phyloP scores from a whole-genome alignment of 2,888 invertebrate genomes.

The Eudasyphora cyanicolor region DNA sequence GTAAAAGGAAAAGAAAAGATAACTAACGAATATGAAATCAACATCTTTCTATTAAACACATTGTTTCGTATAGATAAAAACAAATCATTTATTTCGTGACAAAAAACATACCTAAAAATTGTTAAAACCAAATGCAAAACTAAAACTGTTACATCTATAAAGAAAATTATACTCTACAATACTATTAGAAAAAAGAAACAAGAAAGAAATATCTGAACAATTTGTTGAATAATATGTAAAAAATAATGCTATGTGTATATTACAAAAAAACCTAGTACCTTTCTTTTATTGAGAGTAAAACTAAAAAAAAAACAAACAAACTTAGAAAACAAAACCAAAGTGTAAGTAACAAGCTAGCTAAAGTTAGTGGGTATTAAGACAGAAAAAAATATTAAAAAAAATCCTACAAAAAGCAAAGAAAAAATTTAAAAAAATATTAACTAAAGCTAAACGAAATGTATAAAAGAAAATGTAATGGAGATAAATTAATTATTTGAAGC shows the following conservation, averaged over 20 bases:
- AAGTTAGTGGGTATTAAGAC: slow-evolving; percentile 28
- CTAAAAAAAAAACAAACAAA: slow-evolving; percentile 24
- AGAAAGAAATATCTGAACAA: slow-evolving; percentile 41
- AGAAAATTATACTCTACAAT: slow-evolving; percentile 38
- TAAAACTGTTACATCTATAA: slow-evolving; percentile 55
- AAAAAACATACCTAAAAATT: background rate
- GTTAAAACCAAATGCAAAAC: slow-evolving; percentile 1
- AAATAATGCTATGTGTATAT: slow-evolving; percentile 54
- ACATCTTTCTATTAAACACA: slow-evolving; percentile 11
- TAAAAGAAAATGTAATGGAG: background rate
- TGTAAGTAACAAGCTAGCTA: slow-evolving; percentile 37
- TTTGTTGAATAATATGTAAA: slow-evolving; percentile 61
- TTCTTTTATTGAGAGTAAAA: slow-evolving; percentile 61
- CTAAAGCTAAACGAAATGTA: background rate
- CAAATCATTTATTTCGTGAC: slow-evolving; percentile 12
- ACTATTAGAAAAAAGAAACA: slow-evolving; percentile 27
- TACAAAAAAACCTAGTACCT: slow-evolving; percentile 57
- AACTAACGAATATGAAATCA: slow-evolving; percentile 14
- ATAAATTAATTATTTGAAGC: background rate
- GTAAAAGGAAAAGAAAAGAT: slow-evolving; percentile 48
- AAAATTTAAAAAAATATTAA: background rate
- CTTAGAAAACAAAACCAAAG: slow-evolving; percentile 3
- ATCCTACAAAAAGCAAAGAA: background rate
- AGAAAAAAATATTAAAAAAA: slow-evolving; percentile 4
- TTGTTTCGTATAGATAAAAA: slow-evolving; percentile 22